Evolutionary conservation across 2,113 vertebrate species (phyloP), one percentile per base, ranked within the genome.

Genomic region (Nicator chloris): DNA sequence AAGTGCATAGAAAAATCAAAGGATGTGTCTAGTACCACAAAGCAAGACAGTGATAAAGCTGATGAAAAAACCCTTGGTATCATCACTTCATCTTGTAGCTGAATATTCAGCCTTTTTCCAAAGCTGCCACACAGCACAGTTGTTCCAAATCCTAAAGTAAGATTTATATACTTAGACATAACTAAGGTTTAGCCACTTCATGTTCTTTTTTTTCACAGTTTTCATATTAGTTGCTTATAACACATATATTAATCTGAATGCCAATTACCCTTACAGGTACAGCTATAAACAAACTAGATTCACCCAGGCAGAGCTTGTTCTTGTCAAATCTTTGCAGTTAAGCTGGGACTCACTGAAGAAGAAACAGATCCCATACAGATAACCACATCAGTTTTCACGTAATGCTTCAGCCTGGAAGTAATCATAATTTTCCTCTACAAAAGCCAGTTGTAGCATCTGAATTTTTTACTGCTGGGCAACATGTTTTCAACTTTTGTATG

Each of bases 351-450:
- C 56, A 45, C 39, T 30, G 56, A 76, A 61, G 66, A 50, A 90
- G 64, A 60, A 87, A 88, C 33, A 70, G 51, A 82, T 77, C 45
- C 33, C 77, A 60, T 18, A 33, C 5, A 65, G 54, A 59, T 40
- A 86, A 82, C 17, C n/a, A 76, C 42, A 30, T 44, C 23, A 51
- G 18, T 88, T 95, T 88, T 64, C 86, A 68, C 7, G 4, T 26
- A 85, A 90, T 82, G 59, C 64, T 70, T 37, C 88, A 91, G 93
- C 82, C 68, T 96, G 92, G 79, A 94, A 93, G 68, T 37, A 86
- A 93, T 82, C 19, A 73, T 45, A 91, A 71, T 88, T 78, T 92
- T 86, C 49, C 69, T 79, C 65, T 76, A 72, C 61, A 69, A 83
- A 81, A 93, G 71, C 35, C 64, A 83, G 71, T 54, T 45, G 33